Conservation (phyloP, 2,888 invertebrate species). For the Spilosoma lubricipeda region DNA sequence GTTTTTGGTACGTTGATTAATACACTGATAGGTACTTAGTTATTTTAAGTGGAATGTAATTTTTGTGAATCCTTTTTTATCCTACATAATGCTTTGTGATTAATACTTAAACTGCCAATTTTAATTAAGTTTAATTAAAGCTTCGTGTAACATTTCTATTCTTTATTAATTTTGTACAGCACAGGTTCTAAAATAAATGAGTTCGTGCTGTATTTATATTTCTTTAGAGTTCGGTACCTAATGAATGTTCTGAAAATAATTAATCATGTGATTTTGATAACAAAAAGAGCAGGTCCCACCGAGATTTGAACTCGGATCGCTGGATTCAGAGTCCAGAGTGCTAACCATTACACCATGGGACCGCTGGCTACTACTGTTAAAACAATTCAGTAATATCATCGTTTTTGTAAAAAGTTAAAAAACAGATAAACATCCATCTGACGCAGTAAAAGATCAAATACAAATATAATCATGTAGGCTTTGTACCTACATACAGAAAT, state of each 20-base stretch:
- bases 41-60: conserved; percentile 44
- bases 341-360: conserved; percentile 92
- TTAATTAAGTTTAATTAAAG: conserved; percentile 19
- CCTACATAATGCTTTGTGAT: conserved; percentile 21
- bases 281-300: conserved; percentile 87
- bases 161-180: too few species aligned
- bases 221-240: not conserved
- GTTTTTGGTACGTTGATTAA: conserved; percentile 46
- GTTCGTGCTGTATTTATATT: not conserved
- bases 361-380: conserved; percentile 58
- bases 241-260: not conserved
- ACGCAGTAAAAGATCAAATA: not conserved
- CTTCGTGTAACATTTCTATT: too few species aligned
- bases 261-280: not conserved
- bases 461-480: not conserved
- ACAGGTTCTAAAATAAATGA: not conserved
- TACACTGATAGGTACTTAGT: conserved; percentile 21
- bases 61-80: conserved; percentile 36
- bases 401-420: not conserved
- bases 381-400: not conserved
- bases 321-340: conserved; percentile 93
- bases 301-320: conserved; percentile 93
- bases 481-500: not conserved
- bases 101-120: conserved; percentile 21
- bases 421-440: not conserved